These are phyloP conservation scores for zebrafish (Danio rerio) DNA, from an alignment of 2,113 vertebrate species.

Conservation along the genomic window DNA sequence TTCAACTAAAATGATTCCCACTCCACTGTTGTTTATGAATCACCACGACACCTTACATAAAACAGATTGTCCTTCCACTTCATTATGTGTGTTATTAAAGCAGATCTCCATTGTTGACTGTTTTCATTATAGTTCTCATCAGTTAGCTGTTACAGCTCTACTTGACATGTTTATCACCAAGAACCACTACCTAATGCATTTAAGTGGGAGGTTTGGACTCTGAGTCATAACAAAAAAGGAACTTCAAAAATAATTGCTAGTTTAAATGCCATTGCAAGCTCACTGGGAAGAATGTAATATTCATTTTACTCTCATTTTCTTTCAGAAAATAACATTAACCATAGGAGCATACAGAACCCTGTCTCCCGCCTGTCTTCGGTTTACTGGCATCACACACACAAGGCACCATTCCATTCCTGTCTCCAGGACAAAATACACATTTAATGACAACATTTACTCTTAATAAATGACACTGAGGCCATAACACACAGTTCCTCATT, in stretches of 20 bases:
- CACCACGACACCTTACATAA: no score
- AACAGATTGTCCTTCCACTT: no score
- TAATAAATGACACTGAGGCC: not conserved
- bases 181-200: not conserved
- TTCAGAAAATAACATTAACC: no score
- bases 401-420: not conserved
- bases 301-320: no score
- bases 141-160: not conserved
- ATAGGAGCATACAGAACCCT: not conserved
- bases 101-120: no score
- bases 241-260: no score
- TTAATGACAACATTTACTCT: not conserved
- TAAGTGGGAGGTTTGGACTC: not conserved
- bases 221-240: not conserved
- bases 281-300: no score
- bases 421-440: not conserved
- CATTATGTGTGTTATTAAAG: no score
- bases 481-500: constrained; percentile 26
- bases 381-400: not conserved
- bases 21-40: no score
- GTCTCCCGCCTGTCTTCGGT: not conserved
- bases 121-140: no score
- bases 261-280: no score
- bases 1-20: no score
- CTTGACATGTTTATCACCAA: not conserved